Conservation (phyloP, 2,888 invertebrate species). For the Agonopterix arenella region DNA sequence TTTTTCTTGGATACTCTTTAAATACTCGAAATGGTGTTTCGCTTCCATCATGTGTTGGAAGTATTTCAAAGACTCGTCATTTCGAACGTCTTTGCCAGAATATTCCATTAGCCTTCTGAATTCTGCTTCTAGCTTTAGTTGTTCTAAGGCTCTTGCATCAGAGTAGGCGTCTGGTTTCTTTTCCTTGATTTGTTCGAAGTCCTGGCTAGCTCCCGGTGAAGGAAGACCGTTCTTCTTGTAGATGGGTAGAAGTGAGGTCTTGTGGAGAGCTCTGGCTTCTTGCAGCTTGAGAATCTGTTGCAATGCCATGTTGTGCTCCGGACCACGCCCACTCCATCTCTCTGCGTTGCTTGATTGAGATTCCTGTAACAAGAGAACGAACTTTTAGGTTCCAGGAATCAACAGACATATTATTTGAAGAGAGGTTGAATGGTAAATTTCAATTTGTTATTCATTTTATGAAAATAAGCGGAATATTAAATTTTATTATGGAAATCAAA, state of each 20-base stretch:
- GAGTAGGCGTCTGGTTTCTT: conserved; percentile 42
- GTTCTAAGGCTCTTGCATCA: conserved; percentile 61
- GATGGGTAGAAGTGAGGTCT: conserved; percentile 73
- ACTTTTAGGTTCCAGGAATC: not conserved
- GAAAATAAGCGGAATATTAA: no score
- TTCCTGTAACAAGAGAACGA: conserved; percentile 80
- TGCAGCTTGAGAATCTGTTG: conserved; percentile 94
- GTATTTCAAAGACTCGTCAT: conserved; percentile 60
- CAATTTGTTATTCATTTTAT: no score
- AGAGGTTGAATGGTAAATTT: no score
- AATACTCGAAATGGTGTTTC: conserved; percentile 57
- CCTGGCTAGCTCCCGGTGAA: conserved; percentile 72
- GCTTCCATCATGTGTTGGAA: conserved; percentile 68
- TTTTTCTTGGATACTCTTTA: conserved; percentile 62
- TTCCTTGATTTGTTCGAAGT: conserved; percentile 38
- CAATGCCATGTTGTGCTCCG: conserved; percentile 93
- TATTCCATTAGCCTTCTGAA: conserved; percentile 76
- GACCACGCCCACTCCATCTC: conserved; percentile 92
- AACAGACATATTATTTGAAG: no score
- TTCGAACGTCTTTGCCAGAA: conserved; percentile 62
- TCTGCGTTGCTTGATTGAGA: conserved; percentile 88
- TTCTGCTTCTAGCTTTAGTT: conserved; percentile 76
- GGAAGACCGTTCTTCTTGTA: conserved; percentile 67
- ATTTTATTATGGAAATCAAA: not conserved
- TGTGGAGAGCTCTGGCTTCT: conserved; percentile 85